phyloP scores from a whole-genome alignment of 2,888 invertebrate species.

The Drosophila limbata region DNA sequence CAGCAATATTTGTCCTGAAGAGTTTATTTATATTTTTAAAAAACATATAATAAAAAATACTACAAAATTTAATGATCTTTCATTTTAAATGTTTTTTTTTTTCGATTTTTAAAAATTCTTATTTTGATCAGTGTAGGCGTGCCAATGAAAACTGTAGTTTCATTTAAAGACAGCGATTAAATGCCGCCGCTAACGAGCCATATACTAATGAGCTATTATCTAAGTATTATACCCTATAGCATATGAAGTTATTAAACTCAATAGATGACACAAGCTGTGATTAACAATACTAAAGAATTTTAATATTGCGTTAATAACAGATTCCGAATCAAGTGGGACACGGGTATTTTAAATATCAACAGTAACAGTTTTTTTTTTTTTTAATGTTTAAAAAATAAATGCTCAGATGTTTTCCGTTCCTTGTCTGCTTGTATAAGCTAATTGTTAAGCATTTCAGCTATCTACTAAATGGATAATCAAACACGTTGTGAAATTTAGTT shows the following conservation, averaged over 20 bases:
- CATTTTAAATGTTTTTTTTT: too few species aligned
- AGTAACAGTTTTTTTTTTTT: background rate
- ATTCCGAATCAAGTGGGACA: background rate
- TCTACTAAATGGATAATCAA: conserved; percentile 32
- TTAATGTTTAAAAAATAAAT: conserved; percentile 9
- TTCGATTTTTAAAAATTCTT: too few species aligned
- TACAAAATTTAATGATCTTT: too few species aligned
- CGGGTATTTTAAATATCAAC: conserved; percentile 18
- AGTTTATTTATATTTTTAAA: too few species aligned
- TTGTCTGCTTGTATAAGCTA: conserved; percentile 39
- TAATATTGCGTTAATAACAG: conserved; percentile 15
- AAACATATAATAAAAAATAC: background rate
- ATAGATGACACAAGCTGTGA: conserved; percentile 32
- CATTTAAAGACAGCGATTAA: conserved; percentile 46
- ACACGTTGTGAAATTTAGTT: conserved; percentile 32
- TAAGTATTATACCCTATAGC: conserved; percentile 18
- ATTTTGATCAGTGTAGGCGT: conserved; percentile 13
- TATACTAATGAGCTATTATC: conserved; percentile 60
- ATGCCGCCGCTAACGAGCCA: conserved; percentile 51
- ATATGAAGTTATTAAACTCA: conserved; percentile 48
- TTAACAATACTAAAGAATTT: conserved; percentile 23
- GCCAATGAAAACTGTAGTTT: conserved; percentile 54
- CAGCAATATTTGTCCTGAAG: too few species aligned
- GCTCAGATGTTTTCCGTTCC: conserved; percentile 4
- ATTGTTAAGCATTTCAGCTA: conserved; percentile 44